Evolutionary conservation across 2,888 invertebrate species (phyloP), one percentile per base, ranked within the genome.

Genomic region (Calameuta filiformis): DNA sequence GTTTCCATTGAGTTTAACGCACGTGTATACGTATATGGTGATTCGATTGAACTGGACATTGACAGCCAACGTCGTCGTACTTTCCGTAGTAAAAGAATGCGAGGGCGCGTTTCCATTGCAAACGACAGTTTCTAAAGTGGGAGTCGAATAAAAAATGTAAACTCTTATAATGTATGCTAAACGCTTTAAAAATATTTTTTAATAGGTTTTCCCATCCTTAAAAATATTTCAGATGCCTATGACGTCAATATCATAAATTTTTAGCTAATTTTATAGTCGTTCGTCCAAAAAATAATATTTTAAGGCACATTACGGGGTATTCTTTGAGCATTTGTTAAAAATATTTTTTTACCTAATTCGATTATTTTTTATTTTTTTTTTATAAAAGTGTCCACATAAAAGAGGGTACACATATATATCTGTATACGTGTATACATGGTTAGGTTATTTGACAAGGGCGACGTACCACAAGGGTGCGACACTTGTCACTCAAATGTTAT

Each of bases 51-150:
- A 23, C 23, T 56, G 56, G 56, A 56, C 56, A 23, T 56, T 23
- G 56, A 56, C 15, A 76, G 68, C 68, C 69, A 77, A 78, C 83
- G 79, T 79, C 79, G 78, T 81, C 79, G 73, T 40, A 30, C 68
- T 73, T 77, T 34, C 68, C 12, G 71, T 30, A 76, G 34, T 69
- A 71, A 23, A 34, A 23, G 31, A 23, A 75, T 81, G 78, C 75
- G 75, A 79, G 79, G 80, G 74, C 33, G 23, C 34, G 68, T 75
- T 79, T 79, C 56, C 75, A 71, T 71, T 37, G 71, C 77, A 77
- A 76, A 77, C 76, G 33, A 34, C 23, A 23, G 15, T 23, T 56
- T 23, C 71, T 31, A 6, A 12, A 33, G 31, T 71, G 31, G 31
- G 71, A 71, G 15, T 31, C 56, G 12, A 71, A 71, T 71, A 31